Evolutionary conservation across 2,888 invertebrate species (phyloP).

Genomic region (Miltochrista miniata): DNA sequence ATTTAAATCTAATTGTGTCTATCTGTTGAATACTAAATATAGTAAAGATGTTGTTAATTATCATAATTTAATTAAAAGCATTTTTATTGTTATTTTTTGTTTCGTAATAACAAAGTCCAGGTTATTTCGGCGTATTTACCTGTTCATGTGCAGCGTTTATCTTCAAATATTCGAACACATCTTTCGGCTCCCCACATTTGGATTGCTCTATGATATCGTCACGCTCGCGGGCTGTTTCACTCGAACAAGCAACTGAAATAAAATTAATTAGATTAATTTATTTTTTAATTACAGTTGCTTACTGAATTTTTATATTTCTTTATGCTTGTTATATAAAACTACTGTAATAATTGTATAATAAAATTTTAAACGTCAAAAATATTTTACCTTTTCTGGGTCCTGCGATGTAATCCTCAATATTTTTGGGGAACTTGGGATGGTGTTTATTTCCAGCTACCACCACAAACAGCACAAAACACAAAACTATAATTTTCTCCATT

Average conservation of each 20-base stretch:
- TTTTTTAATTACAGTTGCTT: neutral
- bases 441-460: conserved; percentile 54
- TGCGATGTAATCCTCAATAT: conserved; percentile 39
- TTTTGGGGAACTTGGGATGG: conserved; percentile 65
- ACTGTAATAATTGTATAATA: neutral
- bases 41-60: too few relatives aligned
- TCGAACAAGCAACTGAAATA: conserved; percentile 63
- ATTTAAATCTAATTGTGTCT: conserved; percentile 4
- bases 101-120: neutral
- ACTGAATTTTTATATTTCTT: neutral
- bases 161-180: conserved; percentile 65
- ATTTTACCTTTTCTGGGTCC: conserved; percentile 62
- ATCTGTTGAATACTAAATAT: neutral
- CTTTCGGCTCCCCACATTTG: conserved; percentile 70
- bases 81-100: neutral
- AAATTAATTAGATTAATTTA: conserved; percentile 16
- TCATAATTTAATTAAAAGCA: neutral
- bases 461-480: conserved; percentile 61
- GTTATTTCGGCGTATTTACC: conserved; percentile 41
- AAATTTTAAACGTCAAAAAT: neutral
- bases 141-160: conserved; percentile 61
- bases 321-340: neutral
- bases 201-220: conserved; percentile 66
- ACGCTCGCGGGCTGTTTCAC: conserved; percentile 52
- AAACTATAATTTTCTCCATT: conserved; percentile 61